A percentile compares a stretch with the other conserved stretches of the same genome.
Conservation (phyloP, 2,113 vertebrate species). For the Tachysurus vachellii region DNA sequence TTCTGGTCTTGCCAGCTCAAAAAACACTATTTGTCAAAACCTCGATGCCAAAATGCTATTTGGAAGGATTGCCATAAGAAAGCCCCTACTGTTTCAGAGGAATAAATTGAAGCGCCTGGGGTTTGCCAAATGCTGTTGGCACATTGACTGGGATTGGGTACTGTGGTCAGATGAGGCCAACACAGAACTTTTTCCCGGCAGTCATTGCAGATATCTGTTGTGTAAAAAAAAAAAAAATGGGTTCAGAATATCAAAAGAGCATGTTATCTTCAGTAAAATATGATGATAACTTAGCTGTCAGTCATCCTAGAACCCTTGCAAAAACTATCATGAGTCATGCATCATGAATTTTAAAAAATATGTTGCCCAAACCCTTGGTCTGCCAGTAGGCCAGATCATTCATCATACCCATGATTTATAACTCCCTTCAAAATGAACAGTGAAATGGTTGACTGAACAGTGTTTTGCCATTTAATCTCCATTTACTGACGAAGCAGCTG, state of each 20-base stretch:
- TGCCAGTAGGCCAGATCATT: neutral
- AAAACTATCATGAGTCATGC: neutral
- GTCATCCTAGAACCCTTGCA: neutral
- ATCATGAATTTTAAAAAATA: neutral
- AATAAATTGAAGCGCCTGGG: conserved; percentile 27
- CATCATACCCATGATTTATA: conserved; percentile 4
- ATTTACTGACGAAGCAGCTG: neutral
- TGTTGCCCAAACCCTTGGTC: neutral
- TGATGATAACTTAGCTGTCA: neutral
- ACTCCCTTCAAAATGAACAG: neutral
- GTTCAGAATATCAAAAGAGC: neutral
- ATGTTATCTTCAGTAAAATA: neutral
- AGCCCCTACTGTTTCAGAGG: conserved; percentile 29
- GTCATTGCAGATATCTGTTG: neutral
- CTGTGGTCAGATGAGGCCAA: conserved; percentile 17
- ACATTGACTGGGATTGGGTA: conserved; percentile 6
- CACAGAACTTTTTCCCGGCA: conserved; percentile 9
- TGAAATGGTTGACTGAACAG: neutral
- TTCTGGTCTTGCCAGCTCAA: conserved; percentile 14
- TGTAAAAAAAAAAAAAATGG: neutral
- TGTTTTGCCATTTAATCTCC: conserved; percentile 3
- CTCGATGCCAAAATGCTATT: conserved; percentile 16
- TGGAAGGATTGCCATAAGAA: conserved; percentile 19
- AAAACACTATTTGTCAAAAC: conserved; percentile 22
- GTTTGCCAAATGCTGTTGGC: conserved; percentile 31